These are phyloP conservation scores for Catocala nupta DNA, from an alignment of 2,888 invertebrate species.

Conservation along the genomic window DNA sequence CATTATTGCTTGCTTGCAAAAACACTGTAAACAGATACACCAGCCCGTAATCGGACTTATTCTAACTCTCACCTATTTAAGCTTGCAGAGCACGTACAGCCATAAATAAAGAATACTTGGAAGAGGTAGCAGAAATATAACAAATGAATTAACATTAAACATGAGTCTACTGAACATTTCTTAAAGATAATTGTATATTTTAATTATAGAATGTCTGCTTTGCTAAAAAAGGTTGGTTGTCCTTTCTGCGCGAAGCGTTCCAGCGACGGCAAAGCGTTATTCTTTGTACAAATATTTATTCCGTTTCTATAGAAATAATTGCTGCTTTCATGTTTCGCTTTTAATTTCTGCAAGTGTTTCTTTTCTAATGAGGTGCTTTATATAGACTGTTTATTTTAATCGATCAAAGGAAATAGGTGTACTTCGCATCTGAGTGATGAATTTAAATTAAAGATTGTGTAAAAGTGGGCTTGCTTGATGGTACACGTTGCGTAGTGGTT, in stretches of 20 bases:
- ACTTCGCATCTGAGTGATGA: too few species aligned
- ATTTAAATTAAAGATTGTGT: too few species aligned
- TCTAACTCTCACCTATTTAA: slow-evolving; percentile 3
- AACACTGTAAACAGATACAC: slow-evolving; percentile 8
- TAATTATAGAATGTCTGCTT: slow-evolving; percentile 8
- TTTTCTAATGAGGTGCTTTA: neutral
- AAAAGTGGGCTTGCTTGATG: too few species aligned
- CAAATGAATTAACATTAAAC: slow-evolving; percentile 5
- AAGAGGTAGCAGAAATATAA: slow-evolving; percentile 32
- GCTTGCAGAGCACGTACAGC: slow-evolving; percentile 19
- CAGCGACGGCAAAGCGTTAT: neutral
- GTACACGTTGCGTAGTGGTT: too few species aligned
- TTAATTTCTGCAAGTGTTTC: neutral
- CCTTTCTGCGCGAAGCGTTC: neutral
- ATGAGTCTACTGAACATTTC: slow-evolving; percentile 1
- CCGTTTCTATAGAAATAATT: slow-evolving; percentile 1
- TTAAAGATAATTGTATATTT: slow-evolving; percentile 8
- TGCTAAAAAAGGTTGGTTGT: neutral
- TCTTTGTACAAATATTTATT: neutral
- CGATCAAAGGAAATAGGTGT: too few species aligned
- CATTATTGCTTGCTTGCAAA: neutral
- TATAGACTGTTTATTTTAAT: neutral
- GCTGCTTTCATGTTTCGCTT: neutral
- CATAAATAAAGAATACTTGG: slow-evolving; percentile 32
- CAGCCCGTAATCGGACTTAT: slow-evolving; percentile 7